Percentiles rank a stretch among this genome's conserved stretches.
Conservation (phyloP, 2,888 invertebrate genomes). For the Drosophila aldrichi region DNA sequence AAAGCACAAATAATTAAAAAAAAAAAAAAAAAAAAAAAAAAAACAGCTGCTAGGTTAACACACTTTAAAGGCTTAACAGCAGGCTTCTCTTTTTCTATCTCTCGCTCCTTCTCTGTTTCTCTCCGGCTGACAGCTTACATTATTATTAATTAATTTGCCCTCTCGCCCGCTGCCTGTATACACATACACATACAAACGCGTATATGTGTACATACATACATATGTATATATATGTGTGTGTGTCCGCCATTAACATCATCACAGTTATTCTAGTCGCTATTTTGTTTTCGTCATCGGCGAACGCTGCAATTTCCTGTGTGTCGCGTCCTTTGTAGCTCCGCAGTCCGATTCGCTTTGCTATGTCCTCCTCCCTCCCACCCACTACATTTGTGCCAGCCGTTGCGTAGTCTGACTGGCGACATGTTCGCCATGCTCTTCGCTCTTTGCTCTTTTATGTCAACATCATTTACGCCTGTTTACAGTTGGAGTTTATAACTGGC, state of each 20-base stretch:
- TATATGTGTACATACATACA: neutral
- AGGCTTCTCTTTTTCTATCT: neutral
- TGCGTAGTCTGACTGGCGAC: constrained; percentile 77
- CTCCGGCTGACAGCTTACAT: constrained; percentile 47
- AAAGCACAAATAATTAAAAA: constrained; percentile 1
- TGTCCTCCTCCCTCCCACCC: neutral
- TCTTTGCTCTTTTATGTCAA: constrained; percentile 43
- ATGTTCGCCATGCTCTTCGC: constrained; percentile 12
- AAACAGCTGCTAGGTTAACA: constrained; percentile 62
- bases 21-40: constrained; percentile 42
- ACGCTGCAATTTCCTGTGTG: constrained; percentile 73
- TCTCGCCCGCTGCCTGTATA: constrained; percentile 41
- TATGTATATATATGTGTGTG: neutral
- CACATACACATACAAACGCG: neutral
- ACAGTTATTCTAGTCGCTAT: constrained; percentile 49
- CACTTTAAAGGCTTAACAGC: constrained; percentile 38
- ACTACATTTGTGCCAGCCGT: constrained; percentile 65
- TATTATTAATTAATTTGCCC: constrained; percentile 76
- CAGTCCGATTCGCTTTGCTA: no score
- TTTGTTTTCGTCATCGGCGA: constrained; percentile 60
- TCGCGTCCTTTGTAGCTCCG: constrained; percentile 16
- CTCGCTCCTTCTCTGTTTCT: neutral
- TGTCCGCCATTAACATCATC: constrained; percentile 44
- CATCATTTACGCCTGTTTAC: constrained; percentile 60
- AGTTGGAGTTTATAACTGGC: constrained; percentile 37